These are phyloP conservation scores for Rattus rattus DNA, from an alignment of 2,113 vertebrate genomes.

Conservation along the genomic window DNA sequence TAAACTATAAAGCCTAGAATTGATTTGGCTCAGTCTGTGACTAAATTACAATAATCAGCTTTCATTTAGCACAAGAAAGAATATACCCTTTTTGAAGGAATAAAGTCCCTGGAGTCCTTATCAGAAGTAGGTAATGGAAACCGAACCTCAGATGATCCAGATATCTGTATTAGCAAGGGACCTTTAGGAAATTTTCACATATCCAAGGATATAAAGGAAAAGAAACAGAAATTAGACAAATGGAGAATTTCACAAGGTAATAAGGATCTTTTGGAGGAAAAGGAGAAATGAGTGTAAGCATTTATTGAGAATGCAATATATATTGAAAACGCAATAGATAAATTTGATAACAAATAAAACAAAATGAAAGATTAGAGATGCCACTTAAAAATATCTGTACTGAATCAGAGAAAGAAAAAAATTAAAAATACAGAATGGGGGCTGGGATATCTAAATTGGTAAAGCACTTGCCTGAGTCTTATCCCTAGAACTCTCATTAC, in stretches of 20 bases:
- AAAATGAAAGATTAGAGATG: not conserved
- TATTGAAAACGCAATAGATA: not conserved
- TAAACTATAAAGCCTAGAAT: not conserved
- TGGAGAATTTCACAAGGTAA: slow-evolving; percentile 25
- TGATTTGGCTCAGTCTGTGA: not conserved
- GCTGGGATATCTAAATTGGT: not conserved
- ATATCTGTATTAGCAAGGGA: slow-evolving; percentile 35
- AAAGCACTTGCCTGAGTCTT: not conserved
- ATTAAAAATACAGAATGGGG: not conserved
- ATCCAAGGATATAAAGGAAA: slow-evolving; percentile 24
- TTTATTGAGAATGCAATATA: not conserved
- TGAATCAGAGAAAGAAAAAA: not conserved
- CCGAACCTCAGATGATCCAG: not conserved
- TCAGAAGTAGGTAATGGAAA: slow-evolving; percentile 4
- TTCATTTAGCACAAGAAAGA: slow-evolving; percentile 12
- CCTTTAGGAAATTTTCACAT: slow-evolving; percentile 19
- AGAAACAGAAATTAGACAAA: not conserved
- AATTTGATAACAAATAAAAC: slow-evolving; percentile 42
- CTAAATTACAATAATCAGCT: slow-evolving; percentile 27
- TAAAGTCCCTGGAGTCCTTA: not conserved
- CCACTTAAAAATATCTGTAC: not conserved
- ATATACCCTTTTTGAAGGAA: not conserved
- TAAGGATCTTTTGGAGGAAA: not conserved
- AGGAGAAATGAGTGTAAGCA: slow-evolving; percentile 30
- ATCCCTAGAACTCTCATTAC: not conserved